Conservation (phyloP, 2,888 invertebrate genomes). For the Theristus sp. region DNA sequence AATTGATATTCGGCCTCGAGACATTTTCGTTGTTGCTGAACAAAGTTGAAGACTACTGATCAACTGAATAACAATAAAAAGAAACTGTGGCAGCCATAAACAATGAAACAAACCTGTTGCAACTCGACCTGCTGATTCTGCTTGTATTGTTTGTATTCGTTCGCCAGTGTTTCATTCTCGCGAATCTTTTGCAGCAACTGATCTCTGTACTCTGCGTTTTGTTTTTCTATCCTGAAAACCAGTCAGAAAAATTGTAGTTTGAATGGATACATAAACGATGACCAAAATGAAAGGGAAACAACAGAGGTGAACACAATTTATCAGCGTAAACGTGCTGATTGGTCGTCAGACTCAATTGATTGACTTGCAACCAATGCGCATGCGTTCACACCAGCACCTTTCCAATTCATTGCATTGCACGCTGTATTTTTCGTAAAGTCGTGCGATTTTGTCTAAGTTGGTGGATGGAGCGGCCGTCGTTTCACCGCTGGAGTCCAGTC, state of each 20-base stretch:
- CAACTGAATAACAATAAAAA: too few species aligned
- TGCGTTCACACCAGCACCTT: too few species aligned
- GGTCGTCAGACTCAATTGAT: too few species aligned
- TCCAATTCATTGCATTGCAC: conserved; percentile 7
- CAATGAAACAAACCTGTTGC: too few species aligned
- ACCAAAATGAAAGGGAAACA: background rate
- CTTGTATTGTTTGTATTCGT: conserved; percentile 8
- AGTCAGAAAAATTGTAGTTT: background rate
- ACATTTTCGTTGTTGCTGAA: background rate
- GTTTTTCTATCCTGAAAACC: conserved; percentile 13
- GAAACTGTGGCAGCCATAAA: too few species aligned
- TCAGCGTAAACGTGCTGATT: too few species aligned
- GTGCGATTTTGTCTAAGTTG: conserved; percentile 5
- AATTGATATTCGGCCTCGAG: conserved; percentile 15
- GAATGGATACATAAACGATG: background rate
- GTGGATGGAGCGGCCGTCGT: too few species aligned
- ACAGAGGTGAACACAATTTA: background rate
- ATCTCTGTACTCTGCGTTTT: conserved; percentile 18
- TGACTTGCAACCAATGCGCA: too few species aligned
- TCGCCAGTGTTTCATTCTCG: conserved; percentile 14
- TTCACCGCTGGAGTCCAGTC: too few species aligned
- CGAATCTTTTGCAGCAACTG: conserved; percentile 14
- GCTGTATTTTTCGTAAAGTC: conserved; percentile 7
- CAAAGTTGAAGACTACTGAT: background rate
- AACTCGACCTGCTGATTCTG: background rate